Conservation (phyloP, 2,113 vertebrate species). For the Macaca nemestrina region DNA sequence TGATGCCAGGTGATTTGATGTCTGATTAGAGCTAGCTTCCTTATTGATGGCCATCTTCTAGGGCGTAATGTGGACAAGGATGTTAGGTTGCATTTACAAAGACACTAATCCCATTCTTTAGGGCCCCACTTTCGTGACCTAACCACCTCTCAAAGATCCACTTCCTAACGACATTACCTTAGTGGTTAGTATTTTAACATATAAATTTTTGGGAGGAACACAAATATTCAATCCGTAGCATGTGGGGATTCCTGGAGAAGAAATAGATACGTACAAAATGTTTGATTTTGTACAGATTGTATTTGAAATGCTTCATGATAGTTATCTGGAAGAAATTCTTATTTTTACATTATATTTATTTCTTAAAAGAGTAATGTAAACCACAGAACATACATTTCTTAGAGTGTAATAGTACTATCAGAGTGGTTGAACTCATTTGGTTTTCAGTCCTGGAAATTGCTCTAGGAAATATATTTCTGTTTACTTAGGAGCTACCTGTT, state of each 20-base stretch:
- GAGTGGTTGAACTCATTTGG: slow-evolving; percentile 26
- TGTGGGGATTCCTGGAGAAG: background rate
- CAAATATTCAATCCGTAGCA: background rate
- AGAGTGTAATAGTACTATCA: background rate
- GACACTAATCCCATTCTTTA: background rate
- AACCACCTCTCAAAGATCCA: background rate
- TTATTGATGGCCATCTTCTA: background rate
- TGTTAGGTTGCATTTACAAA: background rate
- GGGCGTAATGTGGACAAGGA: background rate
- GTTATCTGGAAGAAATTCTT: background rate
- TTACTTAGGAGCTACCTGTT: slow-evolving; percentile 28
- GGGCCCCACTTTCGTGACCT: background rate
- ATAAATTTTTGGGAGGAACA: background rate
- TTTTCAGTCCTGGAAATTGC: background rate
- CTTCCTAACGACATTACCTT: background rate
- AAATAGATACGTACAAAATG: background rate
- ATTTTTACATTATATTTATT: background rate
- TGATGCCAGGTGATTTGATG: background rate
- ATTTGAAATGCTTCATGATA: background rate
- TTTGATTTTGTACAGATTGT: background rate
- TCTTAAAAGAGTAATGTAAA: background rate
- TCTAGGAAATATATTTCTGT: slow-evolving; percentile 21
- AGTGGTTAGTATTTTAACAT: background rate
- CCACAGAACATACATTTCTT: background rate
- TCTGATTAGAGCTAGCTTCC: background rate